Base-by-base conservation (phyloP, 2,797 vertebrate species). In the Sorex maritimensis region DNA sequence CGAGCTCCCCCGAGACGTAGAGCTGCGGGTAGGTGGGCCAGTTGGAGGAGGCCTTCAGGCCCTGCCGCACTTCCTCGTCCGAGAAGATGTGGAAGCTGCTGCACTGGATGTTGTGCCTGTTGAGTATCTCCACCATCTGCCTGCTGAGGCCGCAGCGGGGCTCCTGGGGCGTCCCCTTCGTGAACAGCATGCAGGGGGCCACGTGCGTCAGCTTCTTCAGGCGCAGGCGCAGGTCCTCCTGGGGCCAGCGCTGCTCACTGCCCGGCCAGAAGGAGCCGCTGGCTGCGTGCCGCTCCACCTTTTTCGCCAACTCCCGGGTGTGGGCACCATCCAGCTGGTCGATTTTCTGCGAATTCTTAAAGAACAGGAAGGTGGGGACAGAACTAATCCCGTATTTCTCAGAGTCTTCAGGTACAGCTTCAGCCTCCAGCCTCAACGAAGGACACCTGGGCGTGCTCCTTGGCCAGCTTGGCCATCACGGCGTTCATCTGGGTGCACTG, bases 1-100 rank as follows among this genome's bases (percentile, higher is more conserved):
- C 81, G 88, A 99, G 98, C 95, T 99, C 99, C 9, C 99, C 99
- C 0, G 98, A 98, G 19, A 98, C 98, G 0, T 99, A 99, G 44
- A 99, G 95, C 98, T 99, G 99, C 0, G 99, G 99, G 89, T 99
- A 99, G 10, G 99, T 99, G 12, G 99, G 99, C 99, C 99, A 99
- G 68, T 98, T 99, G 91, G 99, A 99, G 81, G 97, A 99, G 4
- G 97, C 92, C 92, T 99, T 99, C 85, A 99, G 98, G 0, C 98
- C 99, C 97, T 99, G 99, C 0, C 99, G 98, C 2, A 99, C 99
- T 82, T 99, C 99, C 75, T 99, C 99, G 52, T 99, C 99, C 0
- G 99, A 99, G 83, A 99, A 98, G 87, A 99, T 98, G 94, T 99
- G 99, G 34, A 99, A 99, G 94, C 98, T 99, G 98, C 99, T 99